Evolutionary conservation across 2,113 vertebrate species (phyloP).

Genomic region (Bubo scandiacus): DNA sequence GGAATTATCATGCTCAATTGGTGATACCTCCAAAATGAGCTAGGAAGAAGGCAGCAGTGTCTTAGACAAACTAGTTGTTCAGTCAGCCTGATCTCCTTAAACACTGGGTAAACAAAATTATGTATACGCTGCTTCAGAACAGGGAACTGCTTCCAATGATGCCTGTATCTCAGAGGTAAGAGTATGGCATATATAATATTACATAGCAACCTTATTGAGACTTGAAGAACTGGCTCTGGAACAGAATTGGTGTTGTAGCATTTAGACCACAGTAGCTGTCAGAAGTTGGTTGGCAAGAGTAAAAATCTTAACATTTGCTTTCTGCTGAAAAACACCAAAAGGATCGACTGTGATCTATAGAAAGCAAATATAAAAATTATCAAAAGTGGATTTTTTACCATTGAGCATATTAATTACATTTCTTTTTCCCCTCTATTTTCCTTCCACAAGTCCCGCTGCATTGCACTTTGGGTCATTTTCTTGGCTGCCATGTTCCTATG

Average conservation of each 20-base stretch:
- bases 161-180: not conserved
- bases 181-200: not conserved
- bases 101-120: not conserved
- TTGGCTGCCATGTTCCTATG: not conserved
- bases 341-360: not conserved
- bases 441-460: not conserved
- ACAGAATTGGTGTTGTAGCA: not conserved
- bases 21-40: not conserved
- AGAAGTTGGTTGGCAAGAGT: not conserved
- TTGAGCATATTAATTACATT: not conserved
- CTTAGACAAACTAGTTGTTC: not conserved
- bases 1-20: not conserved
- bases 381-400: not conserved
- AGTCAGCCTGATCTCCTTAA: not conserved
- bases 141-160: not conserved
- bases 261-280: not conserved
- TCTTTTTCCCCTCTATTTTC: not conserved
- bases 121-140: not conserved
- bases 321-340: not conserved
- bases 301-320: not conserved
- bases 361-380: slow-evolving; percentile 3
- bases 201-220: not conserved
- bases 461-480: slow-evolving; percentile 1
- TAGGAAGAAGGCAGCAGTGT: not conserved
- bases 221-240: not conserved